phyloP scores from a whole-genome alignment of 2,797 vertebrate genomes.

The Gymnodraco acuticeps region DNA sequence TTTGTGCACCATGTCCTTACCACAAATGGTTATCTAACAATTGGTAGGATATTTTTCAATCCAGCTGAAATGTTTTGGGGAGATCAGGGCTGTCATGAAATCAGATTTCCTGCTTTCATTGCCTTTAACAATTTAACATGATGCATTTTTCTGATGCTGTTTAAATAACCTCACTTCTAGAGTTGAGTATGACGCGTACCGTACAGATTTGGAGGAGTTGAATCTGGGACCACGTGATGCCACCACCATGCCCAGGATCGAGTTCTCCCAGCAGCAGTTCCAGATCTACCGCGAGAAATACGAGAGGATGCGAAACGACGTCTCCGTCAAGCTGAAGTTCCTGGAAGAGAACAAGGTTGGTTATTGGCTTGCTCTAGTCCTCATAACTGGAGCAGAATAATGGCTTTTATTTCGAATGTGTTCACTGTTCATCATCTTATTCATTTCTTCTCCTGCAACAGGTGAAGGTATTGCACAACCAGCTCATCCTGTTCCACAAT shows the following conservation, averaged over 20 bases:
- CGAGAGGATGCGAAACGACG: slow-evolving; percentile 94
- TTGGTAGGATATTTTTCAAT: not conserved
- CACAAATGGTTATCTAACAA: not conserved
- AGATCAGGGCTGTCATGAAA: too few species aligned
- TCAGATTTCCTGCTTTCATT: too few species aligned
- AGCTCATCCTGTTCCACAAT: slow-evolving; percentile 98
- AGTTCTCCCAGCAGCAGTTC: slow-evolving; percentile 94
- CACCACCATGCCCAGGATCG: slow-evolving; percentile 95
- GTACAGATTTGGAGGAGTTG: slow-evolving; percentile 96
- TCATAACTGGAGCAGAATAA: not conserved
- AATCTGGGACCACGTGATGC: slow-evolving; percentile 96
- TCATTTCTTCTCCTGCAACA: slow-evolving; percentile 63
- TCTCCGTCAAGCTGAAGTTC: slow-evolving; percentile 96
- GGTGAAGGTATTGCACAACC: slow-evolving; percentile 99
- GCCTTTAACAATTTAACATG: too few species aligned
- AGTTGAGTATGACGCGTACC: slow-evolving; percentile 97
- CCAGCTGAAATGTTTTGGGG: too few species aligned
- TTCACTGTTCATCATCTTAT: not conserved
- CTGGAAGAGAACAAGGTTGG: slow-evolving; percentile 98
- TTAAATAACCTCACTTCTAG: slow-evolving; percentile 69
- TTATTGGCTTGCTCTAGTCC: not conserved
- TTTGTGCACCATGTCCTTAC: not conserved
- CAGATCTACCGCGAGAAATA: slow-evolving; percentile 96
- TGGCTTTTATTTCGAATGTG: not conserved
- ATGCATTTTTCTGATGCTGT: not conserved